Conservation (phyloP, 2,113 vertebrate genomes). For the Rhinopithecus roxellana region DNA sequence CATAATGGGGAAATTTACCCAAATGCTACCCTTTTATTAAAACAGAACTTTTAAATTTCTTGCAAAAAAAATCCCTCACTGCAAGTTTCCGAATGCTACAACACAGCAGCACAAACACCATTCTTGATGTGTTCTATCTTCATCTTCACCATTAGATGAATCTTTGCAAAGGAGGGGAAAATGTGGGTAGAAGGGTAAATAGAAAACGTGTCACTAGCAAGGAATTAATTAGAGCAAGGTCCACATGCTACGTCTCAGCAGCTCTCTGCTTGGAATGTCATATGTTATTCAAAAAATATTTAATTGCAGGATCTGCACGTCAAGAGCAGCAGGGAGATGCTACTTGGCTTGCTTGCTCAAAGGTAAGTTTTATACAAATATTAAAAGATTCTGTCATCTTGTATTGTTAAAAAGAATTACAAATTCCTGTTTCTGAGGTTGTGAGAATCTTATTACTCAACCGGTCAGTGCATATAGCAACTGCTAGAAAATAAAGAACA, state of each 20-base stretch:
- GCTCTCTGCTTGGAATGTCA: not conserved
- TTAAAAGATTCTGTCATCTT: not conserved
- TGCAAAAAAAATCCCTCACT: not conserved
- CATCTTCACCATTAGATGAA: not conserved
- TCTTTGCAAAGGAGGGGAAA: not conserved
- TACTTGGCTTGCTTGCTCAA: not conserved
- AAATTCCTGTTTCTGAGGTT: not conserved
- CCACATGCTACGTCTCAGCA: constrained; percentile 22
- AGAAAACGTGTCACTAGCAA: constrained; percentile 32
- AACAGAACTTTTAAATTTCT: not conserved
- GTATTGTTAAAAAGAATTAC: not conserved
- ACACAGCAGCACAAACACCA: not conserved
- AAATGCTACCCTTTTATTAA: not conserved
- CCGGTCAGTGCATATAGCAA: not conserved
- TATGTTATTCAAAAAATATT: constrained; percentile 17
- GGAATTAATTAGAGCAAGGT: constrained; percentile 61
- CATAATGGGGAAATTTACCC: not conserved
- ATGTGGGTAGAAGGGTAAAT: not conserved
- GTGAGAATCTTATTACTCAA: not conserved
- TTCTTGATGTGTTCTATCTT: not conserved
- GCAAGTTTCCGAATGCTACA: not conserved
- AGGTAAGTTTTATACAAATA: not conserved
- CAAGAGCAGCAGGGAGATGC: not conserved
- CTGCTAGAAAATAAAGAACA: not conserved
- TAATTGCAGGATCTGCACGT: not conserved